These are phyloP conservation scores for Hippocampus abdominalis DNA, from an alignment of 2,113 vertebrate genomes.

Conservation along the genomic window DNA sequence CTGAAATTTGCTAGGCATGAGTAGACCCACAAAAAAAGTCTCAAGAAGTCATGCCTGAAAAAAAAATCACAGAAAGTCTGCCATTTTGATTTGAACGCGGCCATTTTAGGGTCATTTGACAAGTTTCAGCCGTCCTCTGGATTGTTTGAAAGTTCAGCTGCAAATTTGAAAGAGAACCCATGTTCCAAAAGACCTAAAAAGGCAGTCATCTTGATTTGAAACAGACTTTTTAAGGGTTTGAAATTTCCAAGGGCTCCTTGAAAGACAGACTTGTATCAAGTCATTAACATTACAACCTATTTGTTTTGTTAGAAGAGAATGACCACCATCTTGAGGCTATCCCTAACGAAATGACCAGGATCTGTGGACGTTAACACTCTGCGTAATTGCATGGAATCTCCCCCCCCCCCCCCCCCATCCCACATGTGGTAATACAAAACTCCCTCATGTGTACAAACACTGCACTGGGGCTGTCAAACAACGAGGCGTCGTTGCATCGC, in stretches of 20 bases:
- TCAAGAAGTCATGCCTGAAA: too few species aligned
- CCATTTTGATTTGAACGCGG: background rate
- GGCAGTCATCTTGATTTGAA: too few species aligned
- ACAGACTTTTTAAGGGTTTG: too few species aligned
- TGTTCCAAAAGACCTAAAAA: too few species aligned
- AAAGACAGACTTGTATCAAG: too few species aligned
- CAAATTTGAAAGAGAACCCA: too few species aligned
- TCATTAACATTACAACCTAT: too few species aligned
- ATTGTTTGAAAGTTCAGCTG: background rate
- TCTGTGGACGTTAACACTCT: background rate
- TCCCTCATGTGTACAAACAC: constrained; percentile 51
- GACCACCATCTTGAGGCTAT: too few species aligned
- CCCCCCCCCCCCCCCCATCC: constrained; percentile 20
- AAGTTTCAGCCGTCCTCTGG: background rate
- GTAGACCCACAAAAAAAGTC: too few species aligned
- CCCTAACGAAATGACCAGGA: too few species aligned
- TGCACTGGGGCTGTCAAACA: constrained; percentile 48
- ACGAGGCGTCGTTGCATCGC: constrained; percentile 16
- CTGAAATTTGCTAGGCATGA: background rate
- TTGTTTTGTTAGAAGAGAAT: too few species aligned
- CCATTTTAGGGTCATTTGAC: background rate
- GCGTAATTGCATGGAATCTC: constrained; percentile 29
- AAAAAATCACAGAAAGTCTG: background rate
- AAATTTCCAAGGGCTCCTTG: too few species aligned
- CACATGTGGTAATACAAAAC: constrained; percentile 40